Base-by-base conservation (phyloP, 2,888 invertebrate species). In the Oithona nana region DNA sequence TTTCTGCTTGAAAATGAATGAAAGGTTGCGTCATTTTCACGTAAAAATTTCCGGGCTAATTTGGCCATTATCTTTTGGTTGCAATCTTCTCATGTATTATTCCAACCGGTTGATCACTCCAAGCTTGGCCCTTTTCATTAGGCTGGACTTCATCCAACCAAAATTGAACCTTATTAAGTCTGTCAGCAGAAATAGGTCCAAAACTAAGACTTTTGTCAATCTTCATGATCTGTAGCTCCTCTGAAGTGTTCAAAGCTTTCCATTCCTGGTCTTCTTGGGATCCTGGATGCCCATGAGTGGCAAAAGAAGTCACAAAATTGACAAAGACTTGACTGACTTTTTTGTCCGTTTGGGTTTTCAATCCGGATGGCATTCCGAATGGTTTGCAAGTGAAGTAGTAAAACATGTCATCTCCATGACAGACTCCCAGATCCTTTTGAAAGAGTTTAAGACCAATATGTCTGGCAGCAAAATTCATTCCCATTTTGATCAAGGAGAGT, bases 351-450 rank as follows among this genome's bases (percentile, higher is more conserved):
- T 20, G 3, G 2, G 54, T 24, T 54, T 54, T 54, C 24, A 54
- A 16, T 2, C 24, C 26, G 2, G 20, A 24, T 1, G 54, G 54
- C 13, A 54, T 24, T 3, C 54, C 54, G 16, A 26, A 16, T 2
- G 26, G 24, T 3, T 16, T 24, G 26, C 52, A 61, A 8, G 61
- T 22, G 31, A 61, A 61, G 1, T 54, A 13, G 49, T 52, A 61
- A 16, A 54, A 51, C 22, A 61, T 13, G 24, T 61, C 61, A 54
- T 61, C 61, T 6, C 61, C 61, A 30, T 61, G 61, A 52, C 52
- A 51, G 22, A 54, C 61, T 6, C 61, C 61, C n/a, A 49, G 31
- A 20, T 20, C 2, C 11, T 61, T 54, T 20, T 52, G 30, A 29
- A 16, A 61, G n/a, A 50, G 1, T 22, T 54, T 54, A 11, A 26